These are phyloP conservation scores for Bombus confusus DNA, from an alignment of 1,140 invertebrate species.

Conservation along the genomic window DNA sequence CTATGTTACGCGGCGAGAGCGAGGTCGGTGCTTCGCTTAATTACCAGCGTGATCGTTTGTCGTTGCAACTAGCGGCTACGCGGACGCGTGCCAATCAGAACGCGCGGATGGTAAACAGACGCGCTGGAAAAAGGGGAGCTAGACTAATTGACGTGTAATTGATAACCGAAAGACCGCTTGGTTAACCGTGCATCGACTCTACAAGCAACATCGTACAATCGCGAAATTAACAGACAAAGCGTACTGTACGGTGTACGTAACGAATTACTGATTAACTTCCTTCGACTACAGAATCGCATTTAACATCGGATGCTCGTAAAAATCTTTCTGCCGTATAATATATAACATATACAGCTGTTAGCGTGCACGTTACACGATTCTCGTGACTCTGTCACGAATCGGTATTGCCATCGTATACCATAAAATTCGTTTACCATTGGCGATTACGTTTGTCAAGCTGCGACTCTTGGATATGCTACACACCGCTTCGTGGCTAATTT, in stretches of 20 bases:
- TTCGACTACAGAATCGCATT: neutral
- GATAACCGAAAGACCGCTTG: neutral
- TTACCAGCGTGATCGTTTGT: slow-evolving; percentile 29
- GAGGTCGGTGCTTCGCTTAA: slow-evolving; percentile 13
- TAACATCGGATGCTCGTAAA: neutral
- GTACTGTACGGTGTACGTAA: no score
- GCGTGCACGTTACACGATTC: neutral
- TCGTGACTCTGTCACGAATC: neutral
- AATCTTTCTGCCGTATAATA: neutral
- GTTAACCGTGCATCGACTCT: neutral
- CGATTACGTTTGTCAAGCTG: neutral
- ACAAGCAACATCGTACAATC: no score
- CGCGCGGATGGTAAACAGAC: neutral
- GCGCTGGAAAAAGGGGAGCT: neutral
- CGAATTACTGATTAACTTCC: neutral
- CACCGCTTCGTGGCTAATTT: neutral
- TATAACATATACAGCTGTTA: neutral
- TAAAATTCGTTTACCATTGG: neutral
- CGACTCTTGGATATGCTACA: neutral
- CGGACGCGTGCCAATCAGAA: slow-evolving; percentile 19
- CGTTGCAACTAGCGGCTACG: slow-evolving; percentile 11
- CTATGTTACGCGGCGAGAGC: neutral
- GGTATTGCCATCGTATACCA: neutral
- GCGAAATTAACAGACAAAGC: no score
- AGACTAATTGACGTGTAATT: slow-evolving; percentile 4